These are phyloP conservation scores for Macrosteles quadrilineatus DNA, from an alignment of 1,140 invertebrate species.

Conservation along the genomic window DNA sequence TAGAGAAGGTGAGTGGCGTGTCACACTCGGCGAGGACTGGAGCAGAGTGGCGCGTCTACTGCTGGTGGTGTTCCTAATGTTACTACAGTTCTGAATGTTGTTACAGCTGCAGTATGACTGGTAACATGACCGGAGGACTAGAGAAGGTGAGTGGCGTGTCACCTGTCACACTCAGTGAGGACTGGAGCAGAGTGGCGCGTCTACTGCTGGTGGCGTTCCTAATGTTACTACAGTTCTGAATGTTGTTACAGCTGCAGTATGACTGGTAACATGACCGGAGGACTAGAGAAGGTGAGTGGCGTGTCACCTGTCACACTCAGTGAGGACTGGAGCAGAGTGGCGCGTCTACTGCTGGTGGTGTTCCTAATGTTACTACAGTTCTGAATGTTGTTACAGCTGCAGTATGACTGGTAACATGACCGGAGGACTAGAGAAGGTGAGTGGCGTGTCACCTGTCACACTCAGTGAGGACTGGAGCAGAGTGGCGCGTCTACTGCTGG, in stretches of 20 bases:
- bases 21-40: constrained; percentile 66
- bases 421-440: constrained; percentile 20
- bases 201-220: constrained; percentile 65
- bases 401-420: neutral
- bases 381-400: neutral
- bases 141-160: constrained; percentile 34
- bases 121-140: neutral
- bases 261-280: neutral
- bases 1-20: constrained; percentile 48
- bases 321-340: constrained; percentile 67
- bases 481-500: constrained; percentile 63
- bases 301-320: constrained; percentile 60
- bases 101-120: neutral
- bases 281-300: constrained; percentile 21
- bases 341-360: constrained; percentile 64
- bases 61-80: constrained; percentile 63
- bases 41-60: constrained; percentile 66
- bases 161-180: constrained; percentile 62
- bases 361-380: too few relatives aligned
- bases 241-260: neutral
- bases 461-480: constrained; percentile 67
- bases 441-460: constrained; percentile 55
- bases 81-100: constrained; percentile 62
- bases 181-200: constrained; percentile 68
- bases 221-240: constrained; percentile 68